Percentiles rank a stretch among this genome's conserved stretches.
These are phyloP conservation scores for Psilopsiagon aurifrons DNA, from an alignment of 2,113 vertebrate genomes.

Conservation along the genomic window DNA sequence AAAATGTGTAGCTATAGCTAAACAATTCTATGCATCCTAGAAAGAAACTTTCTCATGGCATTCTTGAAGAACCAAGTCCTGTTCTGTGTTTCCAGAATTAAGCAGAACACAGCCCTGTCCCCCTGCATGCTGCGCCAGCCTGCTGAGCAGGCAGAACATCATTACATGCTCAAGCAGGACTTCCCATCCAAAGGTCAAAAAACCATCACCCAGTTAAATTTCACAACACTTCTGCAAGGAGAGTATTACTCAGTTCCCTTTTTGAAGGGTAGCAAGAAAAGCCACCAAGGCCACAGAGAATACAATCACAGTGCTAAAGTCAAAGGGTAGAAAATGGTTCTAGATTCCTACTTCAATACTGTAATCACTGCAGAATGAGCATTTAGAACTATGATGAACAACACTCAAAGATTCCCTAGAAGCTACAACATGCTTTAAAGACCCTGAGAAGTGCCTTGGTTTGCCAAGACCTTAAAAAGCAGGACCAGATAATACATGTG, in stretches of 20 bases:
- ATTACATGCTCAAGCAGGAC: not conserved
- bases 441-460: not conserved
- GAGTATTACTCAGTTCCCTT: not conserved
- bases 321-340: not conserved
- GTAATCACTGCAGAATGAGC: not conserved
- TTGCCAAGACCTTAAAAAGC: not conserved
- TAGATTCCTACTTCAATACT: not conserved
- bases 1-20: not conserved
- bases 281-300: not conserved
- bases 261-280: not conserved
- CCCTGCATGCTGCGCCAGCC: not conserved
- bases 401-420: not conserved
- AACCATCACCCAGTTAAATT: not conserved
- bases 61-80: not conserved
- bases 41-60: not conserved
- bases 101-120: not conserved
- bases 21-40: not conserved
- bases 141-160: not conserved
- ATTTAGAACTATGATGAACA: not conserved
- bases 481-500: not conserved
- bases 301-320: not conserved
- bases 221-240: not conserved
- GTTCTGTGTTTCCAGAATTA: not conserved
- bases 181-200: not conserved
- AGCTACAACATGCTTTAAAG: not conserved